Conservation (phyloP, 2,113 vertebrate species). For the Catharus bicknelli region DNA sequence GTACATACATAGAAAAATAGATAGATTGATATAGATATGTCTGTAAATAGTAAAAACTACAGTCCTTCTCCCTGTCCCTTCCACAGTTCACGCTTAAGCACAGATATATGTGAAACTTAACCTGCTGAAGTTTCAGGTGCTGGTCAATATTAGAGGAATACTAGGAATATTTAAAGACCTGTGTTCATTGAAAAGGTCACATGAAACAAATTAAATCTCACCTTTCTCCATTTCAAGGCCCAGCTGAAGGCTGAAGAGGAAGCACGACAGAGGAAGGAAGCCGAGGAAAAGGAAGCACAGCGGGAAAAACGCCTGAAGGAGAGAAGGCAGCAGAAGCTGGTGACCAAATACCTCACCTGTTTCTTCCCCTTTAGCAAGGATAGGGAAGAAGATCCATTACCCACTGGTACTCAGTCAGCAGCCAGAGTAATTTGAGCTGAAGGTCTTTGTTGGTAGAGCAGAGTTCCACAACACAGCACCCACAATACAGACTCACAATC, state of each 20-base stretch:
- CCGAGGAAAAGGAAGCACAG: constrained; percentile 80
- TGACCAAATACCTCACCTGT: constrained; percentile 33
- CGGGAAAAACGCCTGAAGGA: constrained; percentile 80
- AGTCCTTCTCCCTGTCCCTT: not conserved
- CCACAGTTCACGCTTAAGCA: not conserved
- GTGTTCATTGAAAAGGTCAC: not conserved
- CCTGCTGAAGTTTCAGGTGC: not conserved
- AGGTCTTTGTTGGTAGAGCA: not conserved
- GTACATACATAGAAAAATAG: not conserved
- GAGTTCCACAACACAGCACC: not conserved
- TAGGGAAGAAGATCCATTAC: not conserved
- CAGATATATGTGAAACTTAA: not conserved
- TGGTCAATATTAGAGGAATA: not conserved
- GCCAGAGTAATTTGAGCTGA: not conserved
- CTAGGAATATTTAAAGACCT: not conserved
- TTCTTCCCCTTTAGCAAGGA: not conserved
- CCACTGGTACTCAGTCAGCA: not conserved
- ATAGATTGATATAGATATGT: no score
- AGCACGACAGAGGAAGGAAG: constrained; percentile 76
- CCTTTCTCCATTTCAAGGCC: constrained; percentile 70
- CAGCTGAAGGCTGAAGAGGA: constrained; percentile 85
- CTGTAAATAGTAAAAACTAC: not conserved
- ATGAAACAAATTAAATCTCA: not conserved
- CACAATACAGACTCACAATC: not conserved
- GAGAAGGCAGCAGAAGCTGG: constrained; percentile 82